Evolutionary conservation across 1,140 invertebrate genomes (phyloP), one percentile per base, ranked within the genome.

Genomic region (Drosophila subpulchrella): DNA sequence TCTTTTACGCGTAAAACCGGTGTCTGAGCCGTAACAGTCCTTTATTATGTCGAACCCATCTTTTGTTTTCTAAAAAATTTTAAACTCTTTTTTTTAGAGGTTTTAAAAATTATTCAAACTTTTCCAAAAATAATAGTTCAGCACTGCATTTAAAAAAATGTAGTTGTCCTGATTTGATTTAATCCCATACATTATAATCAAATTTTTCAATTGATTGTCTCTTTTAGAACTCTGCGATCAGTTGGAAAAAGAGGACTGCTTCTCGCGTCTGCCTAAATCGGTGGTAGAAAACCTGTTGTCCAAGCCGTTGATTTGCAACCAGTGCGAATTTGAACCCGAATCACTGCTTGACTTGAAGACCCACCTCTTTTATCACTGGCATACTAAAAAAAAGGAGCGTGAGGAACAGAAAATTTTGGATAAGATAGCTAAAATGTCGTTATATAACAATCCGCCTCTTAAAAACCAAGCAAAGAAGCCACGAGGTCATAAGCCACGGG

Each of bases 241-340:
- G 75, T 78, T 97, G n/a, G 93, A 95, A 82, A 92, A 94, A 61
- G 91, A 95, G 58, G 94, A 95, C 11, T 78, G 79, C 73, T 92
- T 96, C 56, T 93, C 93, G 32, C 94, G 94, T 75, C 93, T 95
- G 48, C 93, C 95, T 44, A 89, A 88, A 54, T 92, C 93, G n/a
- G 75, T 93, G 32, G 93, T 93, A 24, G 93, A 95, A 75, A 81
- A 91, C 20, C 90, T 96, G 11, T 88, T 96, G 59, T 93, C 94
- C 11, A 93, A 92, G 50, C 92, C 94, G 15, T 86, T 97, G 6
- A 94, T 94, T 73, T 97, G 97, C 90, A 96, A 97, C 91, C 84
- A 84, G 27, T 89, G 84, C 27, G 66, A 84, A 1, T 89, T 89
- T 24, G n/a, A 20, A 4, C 66, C 46, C 0, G 10, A 59, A 0